Conservation (phyloP, 2,888 invertebrate species). For the Tortricodes alternella region DNA sequence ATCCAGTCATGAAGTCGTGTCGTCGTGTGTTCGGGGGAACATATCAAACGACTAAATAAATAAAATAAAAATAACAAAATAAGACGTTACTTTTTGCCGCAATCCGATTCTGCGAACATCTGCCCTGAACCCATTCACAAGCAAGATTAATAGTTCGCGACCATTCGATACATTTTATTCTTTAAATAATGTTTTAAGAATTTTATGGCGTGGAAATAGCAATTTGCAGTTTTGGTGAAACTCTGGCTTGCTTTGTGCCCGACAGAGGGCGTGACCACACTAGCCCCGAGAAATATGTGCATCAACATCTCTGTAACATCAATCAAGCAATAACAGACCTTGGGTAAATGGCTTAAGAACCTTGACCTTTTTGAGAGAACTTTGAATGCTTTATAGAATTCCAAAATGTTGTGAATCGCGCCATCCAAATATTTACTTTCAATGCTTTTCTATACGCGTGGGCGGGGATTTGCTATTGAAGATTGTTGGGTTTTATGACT, state of each 20-base stretch:
- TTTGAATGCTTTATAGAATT: conserved; percentile 40
- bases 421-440: conserved; percentile 80
- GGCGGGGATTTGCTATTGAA: conserved; percentile 3
- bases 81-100: conserved; percentile 48
- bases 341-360: no score
- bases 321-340: no score
- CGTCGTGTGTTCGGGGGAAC: no score
- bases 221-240: conserved; percentile 74
- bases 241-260: conserved; percentile 55
- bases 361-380: no score
- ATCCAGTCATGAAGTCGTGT: conserved; percentile 13
- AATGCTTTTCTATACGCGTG: conserved; percentile 44
- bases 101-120: conserved; percentile 43
- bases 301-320: no score
- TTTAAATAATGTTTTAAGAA: conserved; percentile 65
- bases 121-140: conserved; percentile 57
- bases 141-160: conserved; percentile 71
- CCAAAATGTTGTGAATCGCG: conserved; percentile 66
- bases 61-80: conserved; percentile 39
- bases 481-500: conserved; percentile 1
- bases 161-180: conserved; percentile 46
- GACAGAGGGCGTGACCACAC: conserved; percentile 74
- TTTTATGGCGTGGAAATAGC: conserved; percentile 77
- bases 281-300: conserved; percentile 43
- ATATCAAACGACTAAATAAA: conserved; percentile 32